Conservation (phyloP, 2,888 invertebrate genomes). For the Nomada fucata region DNA sequence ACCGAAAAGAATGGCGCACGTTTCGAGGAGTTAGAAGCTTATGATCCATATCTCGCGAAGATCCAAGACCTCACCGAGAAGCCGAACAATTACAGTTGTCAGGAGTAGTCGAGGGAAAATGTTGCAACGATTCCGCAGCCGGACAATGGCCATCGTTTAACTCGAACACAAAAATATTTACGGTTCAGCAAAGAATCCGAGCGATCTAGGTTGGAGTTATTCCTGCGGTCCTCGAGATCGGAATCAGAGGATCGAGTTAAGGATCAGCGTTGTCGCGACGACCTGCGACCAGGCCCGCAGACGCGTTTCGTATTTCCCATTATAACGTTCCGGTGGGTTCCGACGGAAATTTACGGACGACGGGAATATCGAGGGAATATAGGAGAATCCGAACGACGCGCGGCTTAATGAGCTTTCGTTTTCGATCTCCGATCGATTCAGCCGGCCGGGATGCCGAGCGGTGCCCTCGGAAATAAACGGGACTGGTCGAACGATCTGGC, state of each 20-base stretch:
- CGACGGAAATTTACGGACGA: slow-evolving; percentile 49
- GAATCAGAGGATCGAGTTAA: slow-evolving; percentile 52
- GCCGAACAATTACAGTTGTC: not conserved
- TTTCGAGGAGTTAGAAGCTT: no score
- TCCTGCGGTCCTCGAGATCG: slow-evolving; percentile 36
- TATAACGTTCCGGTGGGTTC: slow-evolving; percentile 35
- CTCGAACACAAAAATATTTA: slow-evolving; percentile 9
- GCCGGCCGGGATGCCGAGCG: slow-evolving; percentile 19
- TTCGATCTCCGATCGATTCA: slow-evolving; percentile 59
- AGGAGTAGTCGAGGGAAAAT: not conserved
- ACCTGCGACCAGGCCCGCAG: slow-evolving; percentile 8
- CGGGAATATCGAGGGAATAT: slow-evolving; percentile 29
- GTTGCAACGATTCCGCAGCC: not conserved
- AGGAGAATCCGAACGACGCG: slow-evolving; percentile 39
- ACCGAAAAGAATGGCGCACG: no score
- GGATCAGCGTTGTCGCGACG: slow-evolving; percentile 39
- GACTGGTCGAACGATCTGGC: slow-evolving; percentile 14
- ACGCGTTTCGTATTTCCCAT: slow-evolving; percentile 55
- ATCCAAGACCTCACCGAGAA: no score
- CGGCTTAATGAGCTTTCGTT: slow-evolving; percentile 61
- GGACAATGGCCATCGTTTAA: not conserved
- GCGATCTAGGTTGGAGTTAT: slow-evolving; percentile 37
- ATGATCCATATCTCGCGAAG: no score
- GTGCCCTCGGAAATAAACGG: slow-evolving; percentile 53
- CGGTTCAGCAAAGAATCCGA: slow-evolving; percentile 36